Conservation (phyloP, 1,140 invertebrate species). For the Phymorhynchus buccinoides region DNA sequence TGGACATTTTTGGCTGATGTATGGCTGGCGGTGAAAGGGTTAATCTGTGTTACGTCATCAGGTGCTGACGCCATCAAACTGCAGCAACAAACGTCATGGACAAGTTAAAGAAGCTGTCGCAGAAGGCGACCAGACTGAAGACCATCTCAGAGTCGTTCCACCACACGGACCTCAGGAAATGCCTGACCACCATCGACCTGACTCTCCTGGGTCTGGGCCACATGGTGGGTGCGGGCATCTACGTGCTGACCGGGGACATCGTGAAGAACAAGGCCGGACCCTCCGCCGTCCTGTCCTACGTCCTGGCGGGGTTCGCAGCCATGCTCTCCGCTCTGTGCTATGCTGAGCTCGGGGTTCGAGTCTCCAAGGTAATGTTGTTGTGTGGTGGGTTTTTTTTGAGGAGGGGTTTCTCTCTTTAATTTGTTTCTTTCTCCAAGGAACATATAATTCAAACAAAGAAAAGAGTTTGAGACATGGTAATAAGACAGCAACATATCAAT, state of each 20-base stretch:
- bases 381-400: no score
- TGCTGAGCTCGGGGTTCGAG: slow-evolving; percentile 89
- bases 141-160: slow-evolving; percentile 79
- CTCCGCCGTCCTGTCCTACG: slow-evolving; percentile 84
- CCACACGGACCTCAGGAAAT: slow-evolving; percentile 85
- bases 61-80: no score
- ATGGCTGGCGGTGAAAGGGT: no score
- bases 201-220: slow-evolving; percentile 89
- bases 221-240: slow-evolving; percentile 88
- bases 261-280: slow-evolving; percentile 89
- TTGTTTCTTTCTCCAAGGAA: no score
- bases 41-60: no score
- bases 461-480: no score
- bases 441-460: no score
- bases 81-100: slow-evolving; percentile 20
- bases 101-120: slow-evolving; percentile 65
- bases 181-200: slow-evolving; percentile 88
- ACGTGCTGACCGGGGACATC: slow-evolving; percentile 81
- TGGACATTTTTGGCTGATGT: no score
- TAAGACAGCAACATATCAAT: no score
- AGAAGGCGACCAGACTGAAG: slow-evolving; percentile 62
- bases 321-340: slow-evolving; percentile 90
- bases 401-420: no score
- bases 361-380: no score
- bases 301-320: slow-evolving; percentile 89